Evolutionary conservation across 2,113 vertebrate genomes (phyloP).

Genomic region (Aegypius monachus): DNA sequence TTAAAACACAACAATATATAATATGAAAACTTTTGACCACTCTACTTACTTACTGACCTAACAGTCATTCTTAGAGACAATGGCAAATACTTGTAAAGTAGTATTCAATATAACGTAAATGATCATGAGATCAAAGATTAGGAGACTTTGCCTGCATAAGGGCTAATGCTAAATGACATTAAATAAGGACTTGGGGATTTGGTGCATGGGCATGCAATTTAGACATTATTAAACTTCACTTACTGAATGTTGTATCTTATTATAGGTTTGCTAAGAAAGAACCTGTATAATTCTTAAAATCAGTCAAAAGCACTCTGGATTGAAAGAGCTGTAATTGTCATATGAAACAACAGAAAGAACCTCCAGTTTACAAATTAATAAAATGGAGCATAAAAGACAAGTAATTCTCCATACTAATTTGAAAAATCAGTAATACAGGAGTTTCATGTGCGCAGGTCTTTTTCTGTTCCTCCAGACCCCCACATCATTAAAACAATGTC

Average conservation of each 20-base stretch:
- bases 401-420: neutral
- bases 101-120: neutral
- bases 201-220: neutral
- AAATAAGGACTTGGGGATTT: neutral
- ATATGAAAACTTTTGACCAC: neutral
- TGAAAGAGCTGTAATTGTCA: neutral
- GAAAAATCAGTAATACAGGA: neutral
- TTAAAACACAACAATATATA: slow-evolving; percentile 37
- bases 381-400: neutral
- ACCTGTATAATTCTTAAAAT: neutral
- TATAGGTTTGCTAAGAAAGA: neutral
- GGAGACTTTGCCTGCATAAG: neutral
- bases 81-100: slow-evolving; percentile 31
- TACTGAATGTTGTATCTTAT: slow-evolving; percentile 8
- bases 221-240: neutral
- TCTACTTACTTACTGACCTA: slow-evolving; percentile 61
- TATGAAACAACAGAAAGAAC: neutral
- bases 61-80: slow-evolving; percentile 8
- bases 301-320: neutral
- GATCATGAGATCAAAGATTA: slow-evolving; percentile 39
- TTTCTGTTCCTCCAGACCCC: neutral
- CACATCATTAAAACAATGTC: neutral
- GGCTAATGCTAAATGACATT: neutral
- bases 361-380: neutral
- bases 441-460: neutral